Percentiles rank a stretch among this genome's conserved stretches.
These are phyloP conservation scores for Tinea semifulvella DNA, from an alignment of 2,888 invertebrate species.

Conservation along the genomic window DNA sequence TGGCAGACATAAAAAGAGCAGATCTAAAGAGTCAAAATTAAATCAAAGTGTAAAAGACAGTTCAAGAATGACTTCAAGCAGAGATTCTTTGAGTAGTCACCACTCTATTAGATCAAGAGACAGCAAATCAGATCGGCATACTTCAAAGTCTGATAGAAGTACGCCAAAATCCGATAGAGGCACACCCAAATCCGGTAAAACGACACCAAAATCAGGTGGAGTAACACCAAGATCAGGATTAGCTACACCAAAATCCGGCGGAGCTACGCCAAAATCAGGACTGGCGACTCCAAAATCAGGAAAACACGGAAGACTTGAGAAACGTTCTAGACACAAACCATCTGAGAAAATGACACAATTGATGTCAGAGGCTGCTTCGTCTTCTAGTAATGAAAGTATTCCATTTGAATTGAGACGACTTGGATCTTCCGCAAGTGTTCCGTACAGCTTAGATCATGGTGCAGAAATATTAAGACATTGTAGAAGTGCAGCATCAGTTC, in stretches of 20 bases:
- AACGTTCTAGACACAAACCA: conserved; percentile 53
- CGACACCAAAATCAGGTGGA: conserved; percentile 52
- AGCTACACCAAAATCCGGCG: conserved; percentile 54
- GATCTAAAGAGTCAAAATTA: conserved; percentile 56
- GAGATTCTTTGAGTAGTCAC: conserved; percentile 60
- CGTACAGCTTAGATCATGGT: conserved; percentile 67
- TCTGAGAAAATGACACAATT: conserved; percentile 63
- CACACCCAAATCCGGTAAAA: conserved; percentile 46
- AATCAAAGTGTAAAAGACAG: conserved; percentile 46
- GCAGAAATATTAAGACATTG: conserved; percentile 61
- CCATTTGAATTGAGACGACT: conserved; percentile 57
- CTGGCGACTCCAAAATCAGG: conserved; percentile 67
- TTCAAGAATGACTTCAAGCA: conserved; percentile 52
- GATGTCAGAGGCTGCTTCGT: conserved; percentile 67
- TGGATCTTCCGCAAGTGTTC: conserved; percentile 71
- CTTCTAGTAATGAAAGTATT: conserved; percentile 67
- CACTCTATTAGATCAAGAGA: conserved; percentile 60
- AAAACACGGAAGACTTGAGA: conserved; percentile 59
- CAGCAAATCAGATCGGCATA: conserved; percentile 57
- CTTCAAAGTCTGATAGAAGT: conserved; percentile 56
- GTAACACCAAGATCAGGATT: conserved; percentile 54
- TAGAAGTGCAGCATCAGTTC: conserved; percentile 64
- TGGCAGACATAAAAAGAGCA: conserved; percentile 54
- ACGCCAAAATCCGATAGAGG: conserved; percentile 57
- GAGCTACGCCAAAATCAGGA: conserved; percentile 53